phyloP scores from a whole-genome alignment of 92 coral and sea anemone genomes.

The Epizoanthus stellaris region DNA sequence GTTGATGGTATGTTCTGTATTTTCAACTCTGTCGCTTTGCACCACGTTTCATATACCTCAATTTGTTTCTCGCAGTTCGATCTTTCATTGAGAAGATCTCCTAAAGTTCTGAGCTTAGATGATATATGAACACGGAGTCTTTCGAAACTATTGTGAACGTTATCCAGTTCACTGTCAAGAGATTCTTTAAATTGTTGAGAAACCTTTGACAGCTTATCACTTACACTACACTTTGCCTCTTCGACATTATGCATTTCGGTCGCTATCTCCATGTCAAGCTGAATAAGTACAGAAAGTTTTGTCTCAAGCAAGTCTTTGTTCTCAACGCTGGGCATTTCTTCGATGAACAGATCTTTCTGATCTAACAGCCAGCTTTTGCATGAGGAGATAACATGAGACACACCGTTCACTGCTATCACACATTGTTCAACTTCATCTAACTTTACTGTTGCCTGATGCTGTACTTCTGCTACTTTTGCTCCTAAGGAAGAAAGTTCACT shows the following conservation, averaged over 20 bases:
- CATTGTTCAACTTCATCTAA: constrained; percentile 65
- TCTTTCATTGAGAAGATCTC: constrained; percentile 46
- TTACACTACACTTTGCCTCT: constrained; percentile 53
- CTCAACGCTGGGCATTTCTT: constrained; percentile 35
- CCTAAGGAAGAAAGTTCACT: constrained; percentile 49
- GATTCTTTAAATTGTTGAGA: constrained; percentile 59
- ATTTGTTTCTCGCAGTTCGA: constrained; percentile 52
- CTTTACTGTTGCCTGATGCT: constrained; percentile 55
- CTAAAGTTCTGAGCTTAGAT: constrained; percentile 45
- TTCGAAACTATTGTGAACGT: constrained; percentile 49
- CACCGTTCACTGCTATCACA: constrained; percentile 48
- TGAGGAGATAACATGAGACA: constrained; percentile 52
- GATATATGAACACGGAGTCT: constrained; percentile 54
- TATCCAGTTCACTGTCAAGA: constrained; percentile 65
- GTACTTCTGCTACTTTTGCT: constrained; percentile 59
- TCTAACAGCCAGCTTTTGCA: constrained; percentile 72
- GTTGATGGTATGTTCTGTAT: constrained; percentile 2
- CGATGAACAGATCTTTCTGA: constrained; percentile 53
- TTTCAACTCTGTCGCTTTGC: constrained; percentile 39
- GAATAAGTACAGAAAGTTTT: constrained; percentile 55
- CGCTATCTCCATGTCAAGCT: constrained; percentile 43
- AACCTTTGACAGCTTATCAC: constrained; percentile 52
- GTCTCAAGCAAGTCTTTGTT: constrained; percentile 47
- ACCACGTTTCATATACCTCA: constrained; percentile 56
- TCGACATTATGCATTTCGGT: constrained; percentile 41